Evolutionary conservation across 2,888 invertebrate genomes (phyloP).

Genomic region (Ferdinandea cuprea): DNA sequence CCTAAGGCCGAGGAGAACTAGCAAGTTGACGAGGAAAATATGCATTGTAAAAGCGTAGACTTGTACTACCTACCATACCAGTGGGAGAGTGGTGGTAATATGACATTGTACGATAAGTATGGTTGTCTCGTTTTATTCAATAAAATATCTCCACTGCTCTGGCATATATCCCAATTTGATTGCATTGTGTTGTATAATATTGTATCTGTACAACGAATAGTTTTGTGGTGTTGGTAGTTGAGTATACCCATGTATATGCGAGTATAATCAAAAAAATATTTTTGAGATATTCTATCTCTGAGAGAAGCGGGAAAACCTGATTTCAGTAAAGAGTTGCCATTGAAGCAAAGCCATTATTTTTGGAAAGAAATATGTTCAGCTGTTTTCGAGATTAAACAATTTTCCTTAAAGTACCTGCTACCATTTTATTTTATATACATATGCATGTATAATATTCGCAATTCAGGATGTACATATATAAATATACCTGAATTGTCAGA

Average conservation of each 20-base stretch:
- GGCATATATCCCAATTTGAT: constrained; percentile 49
- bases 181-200: constrained; percentile 48
- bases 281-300: constrained; percentile 40
- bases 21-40: constrained; percentile 23
- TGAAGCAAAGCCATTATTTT: background rate
- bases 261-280: constrained; percentile 54
- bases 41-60: constrained; percentile 36
- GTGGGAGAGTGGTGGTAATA: constrained; percentile 7
- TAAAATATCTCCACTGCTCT: constrained; percentile 10
- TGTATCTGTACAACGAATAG: background rate
- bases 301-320: constrained; percentile 38
- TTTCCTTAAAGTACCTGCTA: no score
- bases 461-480: background rate
- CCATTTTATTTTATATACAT: no score
- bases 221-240: constrained; percentile 20
- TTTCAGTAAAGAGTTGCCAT: constrained; percentile 48
- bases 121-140: constrained; percentile 44
- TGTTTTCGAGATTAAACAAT: no score
- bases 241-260: no score
- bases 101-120: background rate
- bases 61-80: background rate
- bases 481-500: background rate
- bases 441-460: no score
- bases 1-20: constrained; percentile 34
- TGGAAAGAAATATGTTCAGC: no score